Conservation (phyloP, 2,797 vertebrate species). For the Cyprinodon diabolis region DNA sequence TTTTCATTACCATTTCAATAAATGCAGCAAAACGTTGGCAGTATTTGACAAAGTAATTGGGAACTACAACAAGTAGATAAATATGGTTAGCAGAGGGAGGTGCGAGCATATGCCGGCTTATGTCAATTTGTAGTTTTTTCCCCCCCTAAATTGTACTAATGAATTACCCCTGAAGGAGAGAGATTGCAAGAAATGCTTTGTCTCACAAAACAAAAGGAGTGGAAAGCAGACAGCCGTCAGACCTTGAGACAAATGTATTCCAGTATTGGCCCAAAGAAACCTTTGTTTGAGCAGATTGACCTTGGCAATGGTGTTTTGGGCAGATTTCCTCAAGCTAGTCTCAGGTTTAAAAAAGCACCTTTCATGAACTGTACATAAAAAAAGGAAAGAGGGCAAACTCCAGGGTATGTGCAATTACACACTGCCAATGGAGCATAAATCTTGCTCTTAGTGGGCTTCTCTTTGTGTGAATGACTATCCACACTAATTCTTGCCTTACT, state of each 20-base stretch:
- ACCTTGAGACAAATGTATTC: slow-evolving; percentile 68
- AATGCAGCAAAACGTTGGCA: slow-evolving; percentile 63
- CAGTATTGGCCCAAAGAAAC: slow-evolving; percentile 44
- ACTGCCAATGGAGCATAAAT: slow-evolving; percentile 50
- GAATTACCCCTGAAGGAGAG: slow-evolving; percentile 34
- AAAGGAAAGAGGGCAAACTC: slow-evolving; percentile 49
- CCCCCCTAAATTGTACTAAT: slow-evolving; percentile 42
- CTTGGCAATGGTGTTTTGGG: slow-evolving; percentile 47
- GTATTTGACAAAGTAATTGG: slow-evolving; percentile 80
- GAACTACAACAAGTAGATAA: slow-evolving; percentile 77
- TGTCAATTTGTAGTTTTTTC: slow-evolving; percentile 50
- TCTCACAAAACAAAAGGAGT: slow-evolving; percentile 67
- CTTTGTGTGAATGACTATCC: slow-evolving; percentile 46
- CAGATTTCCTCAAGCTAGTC: slow-evolving; percentile 57
- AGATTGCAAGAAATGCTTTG: slow-evolving; percentile 56
- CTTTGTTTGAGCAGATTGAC: slow-evolving; percentile 63
- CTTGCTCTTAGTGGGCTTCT: slow-evolving; percentile 38
- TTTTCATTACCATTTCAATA: slow-evolving; percentile 82
- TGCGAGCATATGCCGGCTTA: slow-evolving; percentile 19
- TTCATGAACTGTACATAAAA: slow-evolving; percentile 61
- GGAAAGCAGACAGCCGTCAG: slow-evolving; percentile 55
- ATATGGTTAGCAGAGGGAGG: slow-evolving; percentile 61
- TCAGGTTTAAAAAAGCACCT: slow-evolving; percentile 68
- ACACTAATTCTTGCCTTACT: slow-evolving; percentile 58
- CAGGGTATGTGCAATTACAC: slow-evolving; percentile 60